Percentiles rank a stretch among this genome's conserved stretches.
Evolutionary conservation across 1,140 invertebrate genomes (phyloP).

Genomic region (Nasonia vitripennis): DNA sequence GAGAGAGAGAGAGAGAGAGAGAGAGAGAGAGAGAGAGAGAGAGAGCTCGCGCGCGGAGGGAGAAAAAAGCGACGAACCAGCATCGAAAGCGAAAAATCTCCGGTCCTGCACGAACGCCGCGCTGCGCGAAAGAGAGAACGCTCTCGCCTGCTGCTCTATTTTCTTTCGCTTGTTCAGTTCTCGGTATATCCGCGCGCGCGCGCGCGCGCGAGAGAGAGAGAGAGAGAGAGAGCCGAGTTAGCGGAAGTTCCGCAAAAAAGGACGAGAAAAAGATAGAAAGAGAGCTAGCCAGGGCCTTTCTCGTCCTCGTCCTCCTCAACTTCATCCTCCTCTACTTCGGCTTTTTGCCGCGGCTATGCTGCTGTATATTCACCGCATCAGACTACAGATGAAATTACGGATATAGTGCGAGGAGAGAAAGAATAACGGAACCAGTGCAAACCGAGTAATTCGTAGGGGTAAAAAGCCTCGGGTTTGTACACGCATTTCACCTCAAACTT

Average conservation of each 20-base stretch:
- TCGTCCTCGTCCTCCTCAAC: background rate
- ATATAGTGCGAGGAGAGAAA: background rate
- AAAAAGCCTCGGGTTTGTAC: background rate
- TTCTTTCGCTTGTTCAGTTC: constrained; percentile 48
- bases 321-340: background rate
- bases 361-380: constrained; percentile 12
- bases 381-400: constrained; percentile 33
- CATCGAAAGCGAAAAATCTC: constrained; percentile 48
- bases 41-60: background rate
- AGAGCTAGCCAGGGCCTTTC: background rate
- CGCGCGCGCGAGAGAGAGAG: too few relatives aligned
- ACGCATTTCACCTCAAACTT: too few relatives aligned
- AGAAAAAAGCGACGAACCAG: constrained; percentile 34
- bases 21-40: too few relatives aligned
- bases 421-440: constrained; percentile 37
- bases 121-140: background rate
- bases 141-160: constrained; percentile 36
- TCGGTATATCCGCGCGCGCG: constrained; percentile 24
- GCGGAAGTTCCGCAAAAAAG: constrained; percentile 47
- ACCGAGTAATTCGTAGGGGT: constrained; percentile 9
- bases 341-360: background rate
- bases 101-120: background rate
- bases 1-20: too few relatives aligned
- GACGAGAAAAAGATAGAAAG: constrained; percentile 17
- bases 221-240: constrained; percentile 22